phyloP scores from a whole-genome alignment of 2,113 vertebrate species.

The Scomber colias region DNA sequence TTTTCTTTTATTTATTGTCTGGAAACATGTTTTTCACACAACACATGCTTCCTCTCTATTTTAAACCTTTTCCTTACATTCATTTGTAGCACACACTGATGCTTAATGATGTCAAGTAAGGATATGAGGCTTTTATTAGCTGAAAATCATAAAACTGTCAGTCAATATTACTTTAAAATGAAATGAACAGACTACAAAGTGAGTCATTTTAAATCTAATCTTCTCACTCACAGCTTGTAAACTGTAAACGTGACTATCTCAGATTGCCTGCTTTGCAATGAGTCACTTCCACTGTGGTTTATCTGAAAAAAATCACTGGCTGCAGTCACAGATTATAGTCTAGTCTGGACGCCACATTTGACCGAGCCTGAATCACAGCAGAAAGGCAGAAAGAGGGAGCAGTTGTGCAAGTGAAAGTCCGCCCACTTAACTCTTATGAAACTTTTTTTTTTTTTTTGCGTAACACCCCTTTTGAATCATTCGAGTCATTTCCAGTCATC shows the following conservation, averaged over 20 bases:
- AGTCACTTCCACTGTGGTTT: constrained; percentile 55
- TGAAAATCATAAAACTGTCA: no score
- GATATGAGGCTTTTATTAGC: no score
- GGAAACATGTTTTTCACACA: no score
- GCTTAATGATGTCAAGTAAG: no score
- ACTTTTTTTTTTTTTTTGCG: not conserved
- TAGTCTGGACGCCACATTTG: constrained; percentile 57
- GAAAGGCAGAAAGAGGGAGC: constrained; percentile 1
- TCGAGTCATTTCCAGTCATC: not conserved
- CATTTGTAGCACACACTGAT: no score
- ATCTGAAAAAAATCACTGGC: constrained; percentile 30
- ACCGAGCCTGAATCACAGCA: not conserved
- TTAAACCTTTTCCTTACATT: no score
- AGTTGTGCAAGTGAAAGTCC: not conserved
- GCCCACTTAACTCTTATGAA: constrained; percentile 5
- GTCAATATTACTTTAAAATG: not conserved
- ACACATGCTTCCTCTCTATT: no score
- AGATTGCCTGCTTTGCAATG: constrained; percentile 37
- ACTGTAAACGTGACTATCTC: constrained; percentile 37
- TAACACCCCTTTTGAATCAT: not conserved
- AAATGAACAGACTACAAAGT: constrained; percentile 26
- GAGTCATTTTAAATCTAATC: constrained; percentile 17
- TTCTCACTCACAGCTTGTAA: not conserved
- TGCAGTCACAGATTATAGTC: not conserved
- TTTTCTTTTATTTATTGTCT: no score